phyloP scores from a whole-genome alignment of 2,888 invertebrate species.

The Melinaea menophilus region DNA sequence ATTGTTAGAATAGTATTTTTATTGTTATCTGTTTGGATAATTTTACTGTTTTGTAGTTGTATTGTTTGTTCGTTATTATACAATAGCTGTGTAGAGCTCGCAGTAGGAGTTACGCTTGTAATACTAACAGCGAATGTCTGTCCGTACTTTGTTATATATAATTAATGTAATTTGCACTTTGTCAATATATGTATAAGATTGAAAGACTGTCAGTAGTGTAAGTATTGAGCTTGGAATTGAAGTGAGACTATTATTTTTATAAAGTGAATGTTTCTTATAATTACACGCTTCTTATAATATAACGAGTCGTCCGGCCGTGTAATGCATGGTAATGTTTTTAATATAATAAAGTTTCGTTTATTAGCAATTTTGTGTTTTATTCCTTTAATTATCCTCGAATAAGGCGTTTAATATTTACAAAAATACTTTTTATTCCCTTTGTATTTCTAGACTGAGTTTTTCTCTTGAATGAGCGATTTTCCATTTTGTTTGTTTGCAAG shows the following conservation, averaged over 20 bases:
- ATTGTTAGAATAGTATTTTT: no score
- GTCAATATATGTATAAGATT: constrained; percentile 16
- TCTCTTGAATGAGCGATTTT: no score
- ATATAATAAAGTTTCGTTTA: neutral
- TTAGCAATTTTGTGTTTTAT: neutral
- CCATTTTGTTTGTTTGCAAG: no score
- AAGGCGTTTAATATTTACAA: no score
- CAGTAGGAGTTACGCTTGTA: no score
- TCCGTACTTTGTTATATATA: neutral
- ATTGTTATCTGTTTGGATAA: no score
- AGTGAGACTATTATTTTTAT: constrained; percentile 56
- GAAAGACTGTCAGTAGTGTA: constrained; percentile 34
- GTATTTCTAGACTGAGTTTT: no score
- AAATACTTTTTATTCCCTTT: no score
- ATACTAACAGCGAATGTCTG: neutral
- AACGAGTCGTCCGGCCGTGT: constrained; percentile 30
- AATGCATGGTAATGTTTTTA: constrained; percentile 4
- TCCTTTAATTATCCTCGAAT: no score
- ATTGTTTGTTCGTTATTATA: no score
- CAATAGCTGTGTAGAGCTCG: no score
- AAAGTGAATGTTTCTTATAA: constrained; percentile 35
- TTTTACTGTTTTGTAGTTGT: no score
- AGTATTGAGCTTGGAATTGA: constrained; percentile 37
- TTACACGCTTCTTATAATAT: constrained; percentile 38
- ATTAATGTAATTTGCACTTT: constrained; percentile 21